Percentiles rank a stretch among this genome's conserved stretches.
phyloP scores from a whole-genome alignment of 2,888 invertebrate genomes.

The Cosmopolites sordidus region DNA sequence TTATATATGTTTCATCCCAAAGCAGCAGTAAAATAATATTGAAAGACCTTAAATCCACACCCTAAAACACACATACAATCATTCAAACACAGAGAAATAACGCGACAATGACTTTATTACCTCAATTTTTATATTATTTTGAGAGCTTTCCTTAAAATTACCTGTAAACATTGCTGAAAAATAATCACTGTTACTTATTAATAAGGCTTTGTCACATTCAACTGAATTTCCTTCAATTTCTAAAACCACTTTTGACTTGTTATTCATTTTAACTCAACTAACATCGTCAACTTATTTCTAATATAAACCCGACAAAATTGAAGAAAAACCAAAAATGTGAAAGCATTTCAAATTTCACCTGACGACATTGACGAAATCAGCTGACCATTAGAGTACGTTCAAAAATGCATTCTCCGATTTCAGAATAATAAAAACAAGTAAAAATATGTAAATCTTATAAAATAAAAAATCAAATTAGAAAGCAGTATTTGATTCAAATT shows the following conservation, averaged over 20 bases:
- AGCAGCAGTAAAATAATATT: conserved; percentile 42
- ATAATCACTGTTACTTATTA: conserved; percentile 47
- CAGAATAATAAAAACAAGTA: too few species aligned
- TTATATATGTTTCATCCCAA: conserved; percentile 33
- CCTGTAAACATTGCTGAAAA: conserved; percentile 51
- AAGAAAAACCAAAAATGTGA: too few species aligned
- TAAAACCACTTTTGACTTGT: conserved; percentile 24
- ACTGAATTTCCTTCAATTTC: conserved; percentile 29
- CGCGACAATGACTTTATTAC: conserved; percentile 31
- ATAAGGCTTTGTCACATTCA: conserved; percentile 30
- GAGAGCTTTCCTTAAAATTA: conserved; percentile 44
- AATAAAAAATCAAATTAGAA: too few species aligned
- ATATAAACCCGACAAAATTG: too few species aligned
- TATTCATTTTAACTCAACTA: conserved; percentile 21
- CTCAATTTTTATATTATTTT: conserved; percentile 43
- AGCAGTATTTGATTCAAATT: too few species aligned
- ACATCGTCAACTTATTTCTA: too few species aligned
- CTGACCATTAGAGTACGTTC: too few species aligned
- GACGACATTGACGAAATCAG: too few species aligned
- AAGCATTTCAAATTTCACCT: too few species aligned
- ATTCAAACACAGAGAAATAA: not conserved
- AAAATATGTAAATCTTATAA: too few species aligned
- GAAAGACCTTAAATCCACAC: conserved; percentile 44
- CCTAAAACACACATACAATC: conserved; percentile 38
- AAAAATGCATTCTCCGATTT: too few species aligned